A percentile compares a stretch with the other conserved stretches of the same genome.
phyloP scores from a whole-genome alignment of 2,797 vertebrate species.

The Sebastes taczanowskii region DNA sequence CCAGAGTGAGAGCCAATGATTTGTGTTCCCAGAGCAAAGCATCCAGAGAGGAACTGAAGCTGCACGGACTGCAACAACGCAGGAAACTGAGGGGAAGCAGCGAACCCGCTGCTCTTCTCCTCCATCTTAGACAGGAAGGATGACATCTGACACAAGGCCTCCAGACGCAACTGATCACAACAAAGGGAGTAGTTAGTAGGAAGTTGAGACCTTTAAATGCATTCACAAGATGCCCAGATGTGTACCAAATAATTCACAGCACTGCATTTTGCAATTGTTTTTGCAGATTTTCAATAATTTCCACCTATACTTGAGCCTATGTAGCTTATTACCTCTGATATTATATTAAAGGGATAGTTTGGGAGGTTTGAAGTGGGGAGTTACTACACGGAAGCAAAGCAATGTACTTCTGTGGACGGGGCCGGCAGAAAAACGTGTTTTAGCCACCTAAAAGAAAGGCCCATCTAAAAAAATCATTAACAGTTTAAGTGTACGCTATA shows the following conservation, averaged over 20 bases:
- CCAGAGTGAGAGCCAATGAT: slow-evolving; percentile 68
- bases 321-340: background rate
- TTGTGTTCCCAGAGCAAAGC: slow-evolving; percentile 82
- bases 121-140: slow-evolving; percentile 86
- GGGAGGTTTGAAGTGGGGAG: too few species aligned
- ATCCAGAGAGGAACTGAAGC: slow-evolving; percentile 86
- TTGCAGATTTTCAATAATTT: background rate
- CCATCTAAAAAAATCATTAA: too few species aligned
- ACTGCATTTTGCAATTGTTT: background rate
- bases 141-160: slow-evolving; percentile 85
- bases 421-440: too few species aligned
- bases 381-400: too few species aligned
- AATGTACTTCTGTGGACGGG: too few species aligned
- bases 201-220: background rate
- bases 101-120: slow-evolving; percentile 73
- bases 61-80: slow-evolving; percentile 83
- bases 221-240: background rate
- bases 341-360: background rate
- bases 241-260: background rate
- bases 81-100: slow-evolving; percentile 67
- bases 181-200: background rate
- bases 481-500: too few species aligned
- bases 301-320: background rate
- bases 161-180: slow-evolving; percentile 79
- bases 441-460: too few species aligned